Evolutionary conservation across 2,888 invertebrate species (phyloP).

Genomic region (Petrolisthes manimaculis): DNA sequence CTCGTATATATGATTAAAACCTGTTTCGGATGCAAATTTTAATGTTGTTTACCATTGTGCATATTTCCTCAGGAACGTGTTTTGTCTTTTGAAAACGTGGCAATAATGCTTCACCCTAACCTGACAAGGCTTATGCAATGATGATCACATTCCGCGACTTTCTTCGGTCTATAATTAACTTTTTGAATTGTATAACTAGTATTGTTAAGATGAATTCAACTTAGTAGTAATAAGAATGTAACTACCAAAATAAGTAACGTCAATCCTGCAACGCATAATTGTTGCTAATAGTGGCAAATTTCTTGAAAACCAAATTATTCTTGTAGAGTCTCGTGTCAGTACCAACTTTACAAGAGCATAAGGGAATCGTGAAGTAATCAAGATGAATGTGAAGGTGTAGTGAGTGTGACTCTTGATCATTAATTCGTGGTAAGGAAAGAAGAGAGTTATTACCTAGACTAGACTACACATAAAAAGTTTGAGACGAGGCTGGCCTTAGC

Average conservation of each 20-base stretch:
- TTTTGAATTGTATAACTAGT: background rate
- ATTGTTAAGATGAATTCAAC: too few species aligned
- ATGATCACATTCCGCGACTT: conserved; percentile 1
- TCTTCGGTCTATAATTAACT: background rate
- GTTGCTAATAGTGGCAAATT: background rate
- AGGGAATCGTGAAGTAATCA: background rate
- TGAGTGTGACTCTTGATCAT: too few species aligned
- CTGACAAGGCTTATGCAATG: conserved; percentile 8
- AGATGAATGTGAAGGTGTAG: too few species aligned
- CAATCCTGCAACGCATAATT: background rate
- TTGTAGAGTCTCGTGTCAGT: background rate
- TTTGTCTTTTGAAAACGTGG: background rate
- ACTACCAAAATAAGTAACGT: background rate
- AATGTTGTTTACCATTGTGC: too few species aligned
- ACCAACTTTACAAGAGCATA: background rate
- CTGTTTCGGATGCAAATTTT: background rate
- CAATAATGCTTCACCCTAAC: background rate
- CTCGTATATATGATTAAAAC: background rate
- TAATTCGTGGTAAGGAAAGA: too few species aligned
- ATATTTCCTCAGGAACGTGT: too few species aligned
- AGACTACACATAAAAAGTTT: too few species aligned
- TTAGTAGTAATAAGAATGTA: background rate
- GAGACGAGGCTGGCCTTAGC: too few species aligned
- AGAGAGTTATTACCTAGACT: too few species aligned
- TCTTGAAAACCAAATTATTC: background rate